Base-by-base conservation (phyloP, 2,888 invertebrate species). In the Fragum whitleyi region DNA sequence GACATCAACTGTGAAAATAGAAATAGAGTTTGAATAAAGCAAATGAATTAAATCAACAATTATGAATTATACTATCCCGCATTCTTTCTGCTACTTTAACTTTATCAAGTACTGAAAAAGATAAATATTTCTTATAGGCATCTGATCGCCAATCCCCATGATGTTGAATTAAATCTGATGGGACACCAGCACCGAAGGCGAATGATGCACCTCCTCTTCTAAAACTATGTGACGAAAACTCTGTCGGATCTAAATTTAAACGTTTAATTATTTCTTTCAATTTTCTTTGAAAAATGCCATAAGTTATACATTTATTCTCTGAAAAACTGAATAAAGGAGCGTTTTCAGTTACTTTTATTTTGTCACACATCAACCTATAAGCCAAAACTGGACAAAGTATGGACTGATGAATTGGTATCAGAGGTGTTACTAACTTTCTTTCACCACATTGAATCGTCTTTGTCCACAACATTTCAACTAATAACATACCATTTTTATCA, bases 381-480 rank as follows among this genome's bases (percentile, higher is more conserved):
- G 57, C 23, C 23, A 7, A 21, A 7, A 57, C 23, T 57, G 57
- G 57, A 57, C 57, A 57, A n/a, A 53, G 21, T n/a, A 53, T n/a
- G 21, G 53, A 53, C 6, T 21, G n/a, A 14, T 9, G 53, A n/a
- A 53, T 53, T 9, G 53, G 53, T n/a, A 53, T 53, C 6, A 53
- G n/a, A 14, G 53, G 53, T 6, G n/a, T 57, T 57, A 57, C 14
- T 5, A 57, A 14, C 23, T 57, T 57, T 26, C 57, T 57, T 23
- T 57, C 57, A 21, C 57, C 57, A 57, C 7, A 57, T 57, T 57
- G 57, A 23, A 57, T 57, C 2, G 57, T 57, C 23, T 57, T 57
- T 14, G 57, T 23, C 57, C 57, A 57, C 2, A 5, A n/a, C 26
- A 57, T 57, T 26, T 14, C 14, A 5, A 21, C 26, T 21, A 57